Percentiles rank a stretch among this genome's conserved stretches.
These are phyloP conservation scores for Podarcis lilfordi DNA, from an alignment of 2,797 vertebrate genomes.

Conservation along the genomic window DNA sequence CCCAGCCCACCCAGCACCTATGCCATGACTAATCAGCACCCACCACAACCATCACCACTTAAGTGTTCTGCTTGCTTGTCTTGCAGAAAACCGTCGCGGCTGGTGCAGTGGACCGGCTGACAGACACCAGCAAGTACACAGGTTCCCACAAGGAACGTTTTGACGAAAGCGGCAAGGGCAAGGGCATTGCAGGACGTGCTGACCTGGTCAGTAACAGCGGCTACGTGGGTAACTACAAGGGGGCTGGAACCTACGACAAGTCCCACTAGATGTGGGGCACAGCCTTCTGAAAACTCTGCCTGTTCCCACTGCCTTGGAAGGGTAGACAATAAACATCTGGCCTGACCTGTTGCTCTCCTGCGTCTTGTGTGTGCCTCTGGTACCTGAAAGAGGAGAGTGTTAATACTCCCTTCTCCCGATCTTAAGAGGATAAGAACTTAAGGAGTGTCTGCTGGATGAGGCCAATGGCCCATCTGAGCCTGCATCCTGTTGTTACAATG, in stretches of 20 bases:
- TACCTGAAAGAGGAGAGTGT: not conserved
- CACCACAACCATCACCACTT: not conserved
- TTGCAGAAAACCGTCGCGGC: constrained; percentile 80
- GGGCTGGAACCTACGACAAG: not conserved
- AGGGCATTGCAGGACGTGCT: constrained; percentile 86
- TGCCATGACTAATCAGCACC: too few species aligned
- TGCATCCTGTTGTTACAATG: too few species aligned
- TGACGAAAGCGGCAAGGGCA: constrained; percentile 87
- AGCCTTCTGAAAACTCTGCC: not conserved
- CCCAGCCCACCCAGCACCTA: too few species aligned
- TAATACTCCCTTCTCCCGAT: too few species aligned
- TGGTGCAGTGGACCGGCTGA: constrained; percentile 82
- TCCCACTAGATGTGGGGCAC: not conserved
- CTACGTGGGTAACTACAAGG: not conserved
- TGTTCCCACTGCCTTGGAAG: not conserved
- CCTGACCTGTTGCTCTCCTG: not conserved
- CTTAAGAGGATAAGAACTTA: too few species aligned
- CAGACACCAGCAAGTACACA: constrained; percentile 90
- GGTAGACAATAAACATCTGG: not conserved
- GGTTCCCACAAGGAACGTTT: constrained; percentile 92
- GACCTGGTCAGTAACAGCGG: constrained; percentile 74
- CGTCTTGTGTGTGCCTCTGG: not conserved
- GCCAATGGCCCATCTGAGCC: too few species aligned
- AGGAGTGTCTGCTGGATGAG: too few species aligned
- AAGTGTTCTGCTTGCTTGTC: not conserved